These are phyloP conservation scores for Charadrius vociferus DNA, from an alignment of 2,113 vertebrate species.

Conservation along the genomic window DNA sequence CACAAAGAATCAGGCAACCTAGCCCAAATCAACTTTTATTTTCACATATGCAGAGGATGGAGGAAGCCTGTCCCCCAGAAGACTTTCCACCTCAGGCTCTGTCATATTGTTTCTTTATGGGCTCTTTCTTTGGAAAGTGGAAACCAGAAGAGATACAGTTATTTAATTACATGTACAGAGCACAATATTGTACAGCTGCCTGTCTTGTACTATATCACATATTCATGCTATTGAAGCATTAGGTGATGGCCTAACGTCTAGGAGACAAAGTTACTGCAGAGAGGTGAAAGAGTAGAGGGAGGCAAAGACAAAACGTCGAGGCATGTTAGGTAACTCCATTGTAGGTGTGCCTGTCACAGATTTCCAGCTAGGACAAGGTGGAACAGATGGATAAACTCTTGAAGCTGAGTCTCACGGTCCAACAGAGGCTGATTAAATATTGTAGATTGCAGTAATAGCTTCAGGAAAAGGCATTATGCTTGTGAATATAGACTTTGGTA, in stretches of 20 bases:
- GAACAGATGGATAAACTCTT: background rate
- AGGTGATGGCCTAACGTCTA: background rate
- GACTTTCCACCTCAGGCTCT: background rate
- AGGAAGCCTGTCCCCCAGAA: background rate
- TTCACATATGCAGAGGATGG: background rate
- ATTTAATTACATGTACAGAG: background rate
- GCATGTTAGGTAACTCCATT: background rate
- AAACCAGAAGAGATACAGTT: background rate
- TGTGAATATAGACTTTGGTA: background rate
- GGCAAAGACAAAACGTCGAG: background rate
- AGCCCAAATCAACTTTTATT: background rate
- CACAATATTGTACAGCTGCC: background rate
- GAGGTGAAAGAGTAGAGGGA: background rate
- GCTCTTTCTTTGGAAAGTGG: background rate
- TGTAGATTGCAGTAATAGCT: background rate
- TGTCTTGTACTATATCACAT: background rate
- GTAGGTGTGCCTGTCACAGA: background rate
- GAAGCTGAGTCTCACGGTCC: background rate
- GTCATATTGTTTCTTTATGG: background rate
- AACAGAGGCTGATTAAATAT: background rate
- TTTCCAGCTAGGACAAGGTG: background rate
- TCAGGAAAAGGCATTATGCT: background rate
- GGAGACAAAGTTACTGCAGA: background rate
- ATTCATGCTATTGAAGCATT: background rate
- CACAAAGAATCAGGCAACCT: background rate